phyloP scores from a whole-genome alignment of 1,140 invertebrate species.

The Heliothis virescens region DNA sequence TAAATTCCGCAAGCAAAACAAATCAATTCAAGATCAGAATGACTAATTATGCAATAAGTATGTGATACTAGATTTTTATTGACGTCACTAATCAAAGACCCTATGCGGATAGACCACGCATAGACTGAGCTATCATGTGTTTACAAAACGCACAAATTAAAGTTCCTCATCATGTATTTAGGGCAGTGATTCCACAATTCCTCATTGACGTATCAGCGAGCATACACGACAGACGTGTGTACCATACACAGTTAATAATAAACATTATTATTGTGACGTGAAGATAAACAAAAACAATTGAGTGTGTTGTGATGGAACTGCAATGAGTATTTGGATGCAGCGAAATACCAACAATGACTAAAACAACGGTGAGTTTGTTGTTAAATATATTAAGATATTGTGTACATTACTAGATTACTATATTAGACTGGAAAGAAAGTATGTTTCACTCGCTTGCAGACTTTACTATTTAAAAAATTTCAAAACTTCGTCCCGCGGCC shows the following conservation, averaged over 20 bases:
- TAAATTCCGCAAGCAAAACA: too few species aligned
- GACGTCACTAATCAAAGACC: neutral
- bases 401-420: neutral
- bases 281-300: constrained; percentile 34
- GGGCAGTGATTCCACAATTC: neutral
- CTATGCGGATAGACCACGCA: too few species aligned
- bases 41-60: too few species aligned
- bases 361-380: constrained; percentile 45
- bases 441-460: too few species aligned
- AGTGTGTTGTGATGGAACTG: constrained; percentile 18
- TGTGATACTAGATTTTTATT: too few species aligned
- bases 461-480: too few species aligned
- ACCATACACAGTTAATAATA: constrained; percentile 8
- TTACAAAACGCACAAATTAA: neutral
- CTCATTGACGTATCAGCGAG: neutral
- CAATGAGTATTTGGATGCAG: constrained; percentile 14
- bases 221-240: constrained; percentile 6
- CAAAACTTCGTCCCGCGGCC: too few species aligned
- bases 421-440: neutral
- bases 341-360: constrained; percentile 40
- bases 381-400: constrained; percentile 3
- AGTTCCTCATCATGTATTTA: neutral
- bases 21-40: too few species aligned
- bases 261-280: constrained; percentile 24
- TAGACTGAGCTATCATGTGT: neutral